Evolutionary conservation across 2,797 vertebrate genomes (phyloP).

Genomic region (Syndactyla subalaris): DNA sequence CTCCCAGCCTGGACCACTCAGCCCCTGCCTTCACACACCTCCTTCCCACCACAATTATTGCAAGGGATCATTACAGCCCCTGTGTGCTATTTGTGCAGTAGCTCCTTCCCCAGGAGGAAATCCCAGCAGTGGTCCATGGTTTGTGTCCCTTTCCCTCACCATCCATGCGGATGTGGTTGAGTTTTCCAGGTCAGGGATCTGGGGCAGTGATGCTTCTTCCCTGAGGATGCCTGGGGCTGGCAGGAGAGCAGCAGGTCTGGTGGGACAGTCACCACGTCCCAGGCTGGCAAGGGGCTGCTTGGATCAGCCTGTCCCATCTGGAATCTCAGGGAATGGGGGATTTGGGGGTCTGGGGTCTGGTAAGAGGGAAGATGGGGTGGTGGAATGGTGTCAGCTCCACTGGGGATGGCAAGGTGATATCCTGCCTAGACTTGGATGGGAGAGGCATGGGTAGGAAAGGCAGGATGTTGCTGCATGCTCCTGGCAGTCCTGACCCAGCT

Average conservation of each 20-base stretch:
- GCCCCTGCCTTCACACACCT: background rate
- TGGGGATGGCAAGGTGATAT: fast-evolving
- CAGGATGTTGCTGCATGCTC: fast-evolving
- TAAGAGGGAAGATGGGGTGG: background rate
- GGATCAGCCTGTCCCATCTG: background rate
- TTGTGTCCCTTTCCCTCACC: fast-evolving
- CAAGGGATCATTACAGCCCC: background rate
- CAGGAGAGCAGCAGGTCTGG: background rate
- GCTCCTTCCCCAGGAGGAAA: background rate
- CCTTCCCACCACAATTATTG: background rate
- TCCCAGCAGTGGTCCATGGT: background rate
- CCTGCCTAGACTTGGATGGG: background rate
- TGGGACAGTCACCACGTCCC: fast-evolving
- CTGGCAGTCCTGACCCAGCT: background rate
- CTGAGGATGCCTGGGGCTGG: background rate
- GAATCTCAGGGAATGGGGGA: too few relatives aligned
- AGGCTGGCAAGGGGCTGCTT: background rate
- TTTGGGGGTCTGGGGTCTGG: background rate
- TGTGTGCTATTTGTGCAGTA: background rate
- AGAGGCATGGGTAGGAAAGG: background rate
- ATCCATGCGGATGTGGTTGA: fast-evolving
- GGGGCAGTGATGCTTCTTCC: background rate
- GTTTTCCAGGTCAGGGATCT: background rate
- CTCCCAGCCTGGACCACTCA: background rate
- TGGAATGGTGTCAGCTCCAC: background rate